Evolutionary conservation across 2,797 vertebrate species (phyloP), one percentile per base, ranked within the genome.

Genomic region (Apodemus agrarius): DNA sequence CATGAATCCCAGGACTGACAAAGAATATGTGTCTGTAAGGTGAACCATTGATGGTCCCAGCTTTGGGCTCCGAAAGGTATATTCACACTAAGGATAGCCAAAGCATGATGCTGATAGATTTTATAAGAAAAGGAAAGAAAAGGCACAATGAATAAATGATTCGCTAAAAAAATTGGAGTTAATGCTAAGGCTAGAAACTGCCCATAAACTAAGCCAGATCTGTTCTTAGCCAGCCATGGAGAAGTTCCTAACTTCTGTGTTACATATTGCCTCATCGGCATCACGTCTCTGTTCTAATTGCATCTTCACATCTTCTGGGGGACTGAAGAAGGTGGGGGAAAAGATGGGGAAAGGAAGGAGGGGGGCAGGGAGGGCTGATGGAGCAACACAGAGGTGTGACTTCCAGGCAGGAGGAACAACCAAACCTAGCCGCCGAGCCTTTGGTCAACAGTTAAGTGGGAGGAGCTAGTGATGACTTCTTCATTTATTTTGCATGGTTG

Each of bases 231-330:
- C 9, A 72, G n/a, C 79, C 87, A 19, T 6, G n/a, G 94, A 31
- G 46, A 94, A 65, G 93, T 88, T 95, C 59, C 83, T 87, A 61
- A 87, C 76, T 92, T 93, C 24, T 91, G 57, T 61, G 21, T 89
- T 74, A 76, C 69, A 75, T 69, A 74, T 88, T 13, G 80, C 65
- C 8, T 76, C 75, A 43, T 59, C 24, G n/a, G 29, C 26, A 82
- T 80, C 34, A 46, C 34, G 14, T 82, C 72, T 9, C 40, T 74
- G 1, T 89, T 95, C 54, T 86, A 79, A 85, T 26, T n/a, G 10
- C 14, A 17, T 29, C 69, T 31, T 40, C 37, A 34, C 17, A 31
- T 43, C n/a, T 52, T 52, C 67, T 40, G n/a, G 31, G 37, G 52
- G 31, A 11, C 2, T 65, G 76, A 87, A 59, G 46, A 14, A 34